Conservation (phyloP, 2,888 invertebrate genomes). For the Anaspis maculata region DNA sequence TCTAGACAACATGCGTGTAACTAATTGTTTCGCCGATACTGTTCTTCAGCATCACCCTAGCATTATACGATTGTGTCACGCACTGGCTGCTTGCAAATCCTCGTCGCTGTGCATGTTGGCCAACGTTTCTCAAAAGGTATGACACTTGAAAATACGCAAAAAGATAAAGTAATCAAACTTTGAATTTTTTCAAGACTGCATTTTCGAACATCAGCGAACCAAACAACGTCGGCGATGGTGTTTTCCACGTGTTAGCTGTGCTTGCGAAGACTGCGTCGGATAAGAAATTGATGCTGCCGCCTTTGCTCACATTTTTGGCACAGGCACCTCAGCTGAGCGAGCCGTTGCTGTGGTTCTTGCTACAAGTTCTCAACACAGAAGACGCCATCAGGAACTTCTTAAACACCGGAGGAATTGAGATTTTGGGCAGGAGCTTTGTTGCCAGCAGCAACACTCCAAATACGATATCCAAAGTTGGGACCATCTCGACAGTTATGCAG, state of each 20-base stretch:
- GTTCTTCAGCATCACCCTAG: conserved; percentile 67
- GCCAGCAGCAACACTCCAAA: conserved; percentile 64
- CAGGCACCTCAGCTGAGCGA: conserved; percentile 62
- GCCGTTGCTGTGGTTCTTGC: conserved; percentile 75
- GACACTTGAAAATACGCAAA: neutral
- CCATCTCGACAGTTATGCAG: conserved; percentile 52
- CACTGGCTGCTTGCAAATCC: conserved; percentile 68
- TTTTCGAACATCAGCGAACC: conserved; percentile 50
- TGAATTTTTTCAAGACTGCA: conserved; percentile 19
- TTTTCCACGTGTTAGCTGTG: conserved; percentile 75
- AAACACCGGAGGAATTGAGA: conserved; percentile 58
- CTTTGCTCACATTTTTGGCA: conserved; percentile 63
- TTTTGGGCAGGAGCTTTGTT: conserved; percentile 72
- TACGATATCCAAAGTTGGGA: conserved; percentile 47
- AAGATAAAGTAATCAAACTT: neutral
- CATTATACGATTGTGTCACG: conserved; percentile 74
- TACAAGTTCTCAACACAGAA: conserved; percentile 70
- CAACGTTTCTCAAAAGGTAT: conserved; percentile 35
- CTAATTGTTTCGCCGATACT: conserved; percentile 55
- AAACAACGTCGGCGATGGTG: conserved; percentile 74
- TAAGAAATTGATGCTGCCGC: conserved; percentile 66
- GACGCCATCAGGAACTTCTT: conserved; percentile 68
- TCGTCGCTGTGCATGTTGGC: conserved; percentile 60
- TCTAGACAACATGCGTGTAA: conserved; percentile 28
- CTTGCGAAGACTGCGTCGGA: conserved; percentile 69